Evolutionary conservation across 2,797 vertebrate species (phyloP).

Genomic region (Cuculus canorus): DNA sequence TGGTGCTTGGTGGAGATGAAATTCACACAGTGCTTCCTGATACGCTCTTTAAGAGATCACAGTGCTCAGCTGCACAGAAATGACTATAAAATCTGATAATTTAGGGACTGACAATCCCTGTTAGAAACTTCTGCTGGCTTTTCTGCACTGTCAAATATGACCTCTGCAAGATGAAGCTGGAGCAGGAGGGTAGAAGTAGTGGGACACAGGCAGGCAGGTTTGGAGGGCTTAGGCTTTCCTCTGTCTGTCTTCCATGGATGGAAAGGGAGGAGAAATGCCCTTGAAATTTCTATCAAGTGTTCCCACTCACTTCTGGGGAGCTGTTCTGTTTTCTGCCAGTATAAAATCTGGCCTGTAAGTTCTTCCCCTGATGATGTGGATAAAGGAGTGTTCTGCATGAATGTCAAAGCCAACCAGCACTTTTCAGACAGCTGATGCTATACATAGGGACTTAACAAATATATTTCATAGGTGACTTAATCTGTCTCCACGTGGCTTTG

Average conservation of each 20-base stretch:
- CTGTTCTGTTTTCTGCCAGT: neutral
- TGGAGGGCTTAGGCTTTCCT: neutral
- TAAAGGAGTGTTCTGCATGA: neutral
- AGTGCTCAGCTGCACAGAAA: neutral
- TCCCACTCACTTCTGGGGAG: neutral
- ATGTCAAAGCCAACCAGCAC: neutral
- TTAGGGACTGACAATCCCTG: neutral
- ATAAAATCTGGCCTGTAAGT: neutral
- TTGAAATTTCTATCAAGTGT: neutral
- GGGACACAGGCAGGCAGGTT: neutral
- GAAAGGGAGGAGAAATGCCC: neutral
- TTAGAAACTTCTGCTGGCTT: neutral
- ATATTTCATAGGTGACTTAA: neutral
- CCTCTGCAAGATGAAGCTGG: neutral
- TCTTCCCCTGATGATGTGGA: neutral
- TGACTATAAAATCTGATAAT: neutral
- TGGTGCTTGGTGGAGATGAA: accelerated
- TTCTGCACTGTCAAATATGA: neutral
- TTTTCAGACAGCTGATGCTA: neutral
- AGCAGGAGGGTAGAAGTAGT: neutral
- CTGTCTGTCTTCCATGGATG: neutral
- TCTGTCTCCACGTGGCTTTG: neutral
- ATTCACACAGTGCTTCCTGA: neutral
- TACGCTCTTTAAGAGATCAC: neutral
- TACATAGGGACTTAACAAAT: neutral